These are phyloP conservation scores for Numida meleagris DNA, from an alignment of 2,113 vertebrate species.

Conservation along the genomic window DNA sequence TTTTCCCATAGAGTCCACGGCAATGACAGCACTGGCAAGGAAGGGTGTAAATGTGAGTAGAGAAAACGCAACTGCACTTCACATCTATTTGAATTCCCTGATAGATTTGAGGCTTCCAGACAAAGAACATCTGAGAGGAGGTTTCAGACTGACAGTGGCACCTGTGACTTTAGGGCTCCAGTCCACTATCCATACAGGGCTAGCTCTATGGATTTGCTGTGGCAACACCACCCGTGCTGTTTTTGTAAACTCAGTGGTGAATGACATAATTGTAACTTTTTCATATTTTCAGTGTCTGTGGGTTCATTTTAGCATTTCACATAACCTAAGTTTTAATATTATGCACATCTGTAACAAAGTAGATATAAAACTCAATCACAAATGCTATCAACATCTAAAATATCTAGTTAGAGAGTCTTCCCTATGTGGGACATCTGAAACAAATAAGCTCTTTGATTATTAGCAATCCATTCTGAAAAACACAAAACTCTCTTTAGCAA, in stretches of 20 bases:
- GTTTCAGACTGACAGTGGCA: neutral
- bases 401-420: neutral
- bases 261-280: neutral
- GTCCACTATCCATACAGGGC: rapidly evolving
- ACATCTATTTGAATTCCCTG: neutral
- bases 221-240: neutral
- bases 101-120: neutral
- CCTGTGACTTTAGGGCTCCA: neutral
- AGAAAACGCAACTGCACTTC: neutral
- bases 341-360: neutral
- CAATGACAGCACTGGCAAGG: neutral
- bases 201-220: neutral
- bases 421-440: neutral
- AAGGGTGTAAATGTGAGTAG: neutral
- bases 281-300: neutral
- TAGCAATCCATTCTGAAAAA: neutral
- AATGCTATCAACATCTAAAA: neutral
- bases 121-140: neutral
- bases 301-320: neutral
- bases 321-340: neutral
- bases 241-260: neutral
- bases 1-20: neutral
- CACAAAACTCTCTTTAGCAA: neutral
- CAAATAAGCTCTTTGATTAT: neutral
- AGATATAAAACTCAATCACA: neutral